Evolutionary conservation across 2,888 invertebrate species (phyloP).

Genomic region (Corythucha ciliata): DNA sequence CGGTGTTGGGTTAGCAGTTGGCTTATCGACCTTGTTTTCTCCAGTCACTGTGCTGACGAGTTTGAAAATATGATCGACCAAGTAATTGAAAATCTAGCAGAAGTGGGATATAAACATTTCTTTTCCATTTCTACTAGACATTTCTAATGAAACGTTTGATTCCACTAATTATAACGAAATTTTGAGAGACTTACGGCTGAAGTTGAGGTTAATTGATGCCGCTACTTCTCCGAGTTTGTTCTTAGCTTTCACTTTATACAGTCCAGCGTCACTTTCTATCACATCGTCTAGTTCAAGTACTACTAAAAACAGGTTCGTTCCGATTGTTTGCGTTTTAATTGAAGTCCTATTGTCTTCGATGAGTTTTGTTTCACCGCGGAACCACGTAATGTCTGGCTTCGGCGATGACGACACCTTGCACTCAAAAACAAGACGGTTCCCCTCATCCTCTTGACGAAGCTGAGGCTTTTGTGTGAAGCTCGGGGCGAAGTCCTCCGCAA

Average conservation of each 20-base stretch:
- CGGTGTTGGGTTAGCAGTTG: no score
- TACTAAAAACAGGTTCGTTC: conserved; percentile 77
- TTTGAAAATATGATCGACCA: no score
- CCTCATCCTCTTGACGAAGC: conserved; percentile 91
- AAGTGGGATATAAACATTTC: no score
- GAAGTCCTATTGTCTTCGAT: conserved; percentile 75
- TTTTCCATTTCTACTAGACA: no score
- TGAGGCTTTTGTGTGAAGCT: conserved; percentile 98
- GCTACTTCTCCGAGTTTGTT: conserved; percentile 96
- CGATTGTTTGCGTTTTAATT: conserved; percentile 79
- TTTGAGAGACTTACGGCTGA: conserved; percentile 98
- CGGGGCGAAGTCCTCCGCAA: conserved; percentile 91
- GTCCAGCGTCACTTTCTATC: conserved; percentile 88
- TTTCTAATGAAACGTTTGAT: no score
- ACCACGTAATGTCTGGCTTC: conserved; percentile 87
- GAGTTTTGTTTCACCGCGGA: conserved; percentile 75
- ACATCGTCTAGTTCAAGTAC: conserved; percentile 91
- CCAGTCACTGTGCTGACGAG: no score
- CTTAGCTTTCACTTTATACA: conserved; percentile 94
- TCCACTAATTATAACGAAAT: no score
- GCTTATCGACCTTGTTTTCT: no score
- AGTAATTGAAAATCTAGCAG: no score
- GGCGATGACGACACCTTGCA: conserved; percentile 81
- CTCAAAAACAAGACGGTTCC: conserved; percentile 88
- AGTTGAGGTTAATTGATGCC: conserved; percentile 93